Conservation (phyloP, 1,140 invertebrate species). For the Oppia nitens region DNA sequence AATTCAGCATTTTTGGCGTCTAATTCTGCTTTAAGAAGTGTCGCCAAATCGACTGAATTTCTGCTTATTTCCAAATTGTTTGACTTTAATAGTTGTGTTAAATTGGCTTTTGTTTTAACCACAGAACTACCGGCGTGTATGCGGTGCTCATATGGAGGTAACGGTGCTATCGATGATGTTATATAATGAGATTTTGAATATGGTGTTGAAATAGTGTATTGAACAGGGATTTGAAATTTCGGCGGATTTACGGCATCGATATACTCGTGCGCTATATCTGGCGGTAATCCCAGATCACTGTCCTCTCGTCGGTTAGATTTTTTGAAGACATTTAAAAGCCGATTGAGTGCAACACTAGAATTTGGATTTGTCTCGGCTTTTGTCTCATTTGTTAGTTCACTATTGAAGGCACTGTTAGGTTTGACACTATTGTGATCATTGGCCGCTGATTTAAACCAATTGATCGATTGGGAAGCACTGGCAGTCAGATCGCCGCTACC, state of each 20-base stretch:
- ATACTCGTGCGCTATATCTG: conserved; percentile 6
- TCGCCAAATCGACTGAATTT: background rate
- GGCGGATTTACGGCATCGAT: conserved; percentile 10
- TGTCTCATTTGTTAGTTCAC: background rate
- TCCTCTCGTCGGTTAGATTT: background rate
- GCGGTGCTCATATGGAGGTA: background rate
- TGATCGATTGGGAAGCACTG: background rate
- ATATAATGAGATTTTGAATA: no score
- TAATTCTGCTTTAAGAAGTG: conserved; percentile 6
- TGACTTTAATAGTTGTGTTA: background rate
- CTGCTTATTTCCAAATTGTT: background rate
- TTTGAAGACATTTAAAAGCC: no score
- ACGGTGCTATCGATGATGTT: background rate
- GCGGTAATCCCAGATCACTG: conserved; percentile 2
- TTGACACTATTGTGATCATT: background rate
- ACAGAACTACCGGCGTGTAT: background rate
- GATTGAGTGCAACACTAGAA: no score
- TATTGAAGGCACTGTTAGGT: background rate
- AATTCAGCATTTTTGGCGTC: conserved; percentile 9
- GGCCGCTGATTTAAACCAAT: background rate
- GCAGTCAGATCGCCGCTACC: background rate
- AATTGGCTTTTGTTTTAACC: background rate
- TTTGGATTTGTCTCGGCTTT: background rate
- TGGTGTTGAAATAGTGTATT: background rate
- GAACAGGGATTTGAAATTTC: background rate